Evolutionary conservation across 2,888 invertebrate genomes (phyloP), one percentile per base, ranked within the genome.

Genomic region (Lycophotia porphyrea): DNA sequence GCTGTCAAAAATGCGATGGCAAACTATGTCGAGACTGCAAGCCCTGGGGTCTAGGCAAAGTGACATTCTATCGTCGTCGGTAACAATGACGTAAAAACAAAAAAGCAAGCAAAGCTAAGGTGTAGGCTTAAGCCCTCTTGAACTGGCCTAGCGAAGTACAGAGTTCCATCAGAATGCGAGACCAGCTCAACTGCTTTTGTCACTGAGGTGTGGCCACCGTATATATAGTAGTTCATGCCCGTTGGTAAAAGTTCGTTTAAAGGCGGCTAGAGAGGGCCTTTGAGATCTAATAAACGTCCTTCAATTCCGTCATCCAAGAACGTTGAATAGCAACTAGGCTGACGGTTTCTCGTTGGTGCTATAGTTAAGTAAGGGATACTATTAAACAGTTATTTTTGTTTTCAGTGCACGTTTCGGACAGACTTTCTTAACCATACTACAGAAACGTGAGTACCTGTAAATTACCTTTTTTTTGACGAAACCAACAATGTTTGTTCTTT

Each of bases 341-440:
- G n/a, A n/a, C n/a, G n/a, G n/a, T n/a, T n/a, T n/a, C n/a, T n/a
- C n/a, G n/a, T n/a, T n/a, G n/a, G n/a, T n/a, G n/a, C n/a, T n/a
- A n/a, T n/a, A n/a, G n/a, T n/a, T n/a, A n/a, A n/a, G 5, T 36
- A 18, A 27, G 4, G 11, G 8, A n/a, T 31, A 31, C 24, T 24
- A 11, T 47, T 49, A n/a, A 55, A 36, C 36, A 21, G 24, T 21
- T 1, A 0, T 49, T 58, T 44, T 64, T 42, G 52, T 65, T 81
- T 80, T 52, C 80, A 80, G 82, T 78, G 78, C 31, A 0, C 0
- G 0, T 0, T 2, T 9, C 0, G 0, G 27, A 0, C 0, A 0
- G 0, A 0, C 0, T 0, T 0, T 2, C 0, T 0, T 1, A 1
- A 0, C 0, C n/a, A n/a, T n/a, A n/a, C n/a, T n/a, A n/a, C n/a